Percentiles rank a stretch among this genome's conserved stretches.
Conservation (phyloP, 2,113 vertebrate species). For the Psephotus haematonotus region DNA sequence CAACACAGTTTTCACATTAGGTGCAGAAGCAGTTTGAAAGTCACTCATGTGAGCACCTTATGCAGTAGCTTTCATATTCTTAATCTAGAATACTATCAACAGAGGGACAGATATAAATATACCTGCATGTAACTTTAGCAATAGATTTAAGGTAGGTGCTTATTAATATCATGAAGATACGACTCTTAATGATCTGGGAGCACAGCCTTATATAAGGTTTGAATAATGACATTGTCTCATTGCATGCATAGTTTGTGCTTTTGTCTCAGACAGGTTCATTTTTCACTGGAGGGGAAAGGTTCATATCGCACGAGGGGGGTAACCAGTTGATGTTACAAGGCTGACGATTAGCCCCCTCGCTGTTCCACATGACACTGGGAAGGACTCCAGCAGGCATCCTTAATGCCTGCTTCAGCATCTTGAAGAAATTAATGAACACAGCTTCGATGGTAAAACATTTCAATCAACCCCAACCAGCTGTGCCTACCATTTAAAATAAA, state of each 20-base stretch:
- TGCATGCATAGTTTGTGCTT: conserved; percentile 83
- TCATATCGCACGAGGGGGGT: conserved; percentile 85
- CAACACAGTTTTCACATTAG: background rate
- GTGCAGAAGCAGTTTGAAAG: conserved; percentile 33
- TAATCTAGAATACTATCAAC: conserved; percentile 49
- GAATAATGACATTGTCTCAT: conserved; percentile 82
- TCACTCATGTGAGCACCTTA: background rate
- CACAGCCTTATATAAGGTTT: conserved; percentile 80
- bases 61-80: conserved; percentile 3
- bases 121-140: conserved; percentile 60
- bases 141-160: conserved; percentile 69
- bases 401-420: conserved; percentile 86
- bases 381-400: conserved; percentile 85
- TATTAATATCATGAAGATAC: conserved; percentile 84
- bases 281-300: conserved; percentile 86
- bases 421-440: conserved; percentile 86
- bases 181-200: conserved; percentile 81
- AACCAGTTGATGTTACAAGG: conserved; percentile 87
- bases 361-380: conserved; percentile 85
- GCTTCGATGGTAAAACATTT: conserved; percentile 86
- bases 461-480: conserved; percentile 85
- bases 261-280: conserved; percentile 84
- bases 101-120: conserved; percentile 70
- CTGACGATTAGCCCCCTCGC: conserved; percentile 85
- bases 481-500: conserved; percentile 70